Evolutionary conservation across 2,113 vertebrate species (phyloP).

Genomic region (Petaurus breviceps): DNA sequence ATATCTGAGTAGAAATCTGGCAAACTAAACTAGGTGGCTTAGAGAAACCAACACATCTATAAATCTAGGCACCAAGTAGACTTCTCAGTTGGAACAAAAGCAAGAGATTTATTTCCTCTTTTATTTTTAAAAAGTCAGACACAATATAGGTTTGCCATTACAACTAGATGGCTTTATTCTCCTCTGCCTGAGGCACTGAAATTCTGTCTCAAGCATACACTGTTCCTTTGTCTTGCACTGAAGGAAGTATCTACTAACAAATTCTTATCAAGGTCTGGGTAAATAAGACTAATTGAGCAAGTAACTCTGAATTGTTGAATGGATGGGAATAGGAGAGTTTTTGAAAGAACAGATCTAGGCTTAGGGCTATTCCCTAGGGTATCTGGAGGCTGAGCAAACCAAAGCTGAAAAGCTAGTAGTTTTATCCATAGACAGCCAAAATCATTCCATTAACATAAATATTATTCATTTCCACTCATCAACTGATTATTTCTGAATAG

Average conservation of each 20-base stretch:
- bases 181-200: background rate
- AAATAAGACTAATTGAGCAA: background rate
- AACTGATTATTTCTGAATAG: background rate
- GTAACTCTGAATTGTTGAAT: background rate
- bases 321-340: background rate
- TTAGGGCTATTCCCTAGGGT: background rate
- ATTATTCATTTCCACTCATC: background rate
- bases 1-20: background rate
- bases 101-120: background rate
- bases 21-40: background rate
- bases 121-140: background rate
- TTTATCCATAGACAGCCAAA: background rate
- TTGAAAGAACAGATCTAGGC: background rate
- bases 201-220: background rate
- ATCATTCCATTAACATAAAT: background rate
- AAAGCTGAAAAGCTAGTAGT: background rate
- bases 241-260: background rate
- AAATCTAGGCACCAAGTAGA: background rate
- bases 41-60: background rate
- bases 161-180: background rate
- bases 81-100: background rate
- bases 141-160: background rate
- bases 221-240: background rate
- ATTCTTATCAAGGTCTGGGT: background rate
- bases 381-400: background rate